phyloP scores from a whole-genome alignment of 2,797 vertebrate species.

The Alca torda region DNA sequence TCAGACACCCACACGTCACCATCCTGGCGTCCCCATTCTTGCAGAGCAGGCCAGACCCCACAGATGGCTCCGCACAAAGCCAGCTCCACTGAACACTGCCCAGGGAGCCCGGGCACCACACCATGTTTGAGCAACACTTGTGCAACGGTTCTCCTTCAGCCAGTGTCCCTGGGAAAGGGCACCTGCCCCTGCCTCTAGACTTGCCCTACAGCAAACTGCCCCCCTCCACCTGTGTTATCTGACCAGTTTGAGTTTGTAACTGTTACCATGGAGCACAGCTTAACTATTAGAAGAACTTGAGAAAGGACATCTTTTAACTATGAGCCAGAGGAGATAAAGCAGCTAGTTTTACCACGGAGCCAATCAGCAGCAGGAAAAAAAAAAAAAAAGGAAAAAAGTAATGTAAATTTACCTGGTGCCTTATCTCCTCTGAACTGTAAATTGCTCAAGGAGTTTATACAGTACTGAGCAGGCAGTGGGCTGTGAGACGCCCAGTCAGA shows the following conservation, averaged over 20 bases:
- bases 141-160: rapidly evolving
- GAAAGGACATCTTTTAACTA: background rate
- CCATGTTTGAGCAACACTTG: rapidly evolving
- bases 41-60: background rate
- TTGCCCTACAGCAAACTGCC: rapidly evolving
- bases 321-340: background rate
- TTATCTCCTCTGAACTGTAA: rapidly evolving
- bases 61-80: background rate
- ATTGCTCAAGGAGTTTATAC: background rate
- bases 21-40: rapidly evolving
- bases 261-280: background rate
- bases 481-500: background rate
- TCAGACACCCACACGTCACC: too few relatives aligned
- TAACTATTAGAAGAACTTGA: background rate
- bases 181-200: background rate
- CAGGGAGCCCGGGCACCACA: rapidly evolving
- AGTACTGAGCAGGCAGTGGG: rapidly evolving
- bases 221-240: rapidly evolving
- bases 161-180: background rate
- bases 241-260: background rate
- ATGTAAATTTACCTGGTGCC: rapidly evolving
- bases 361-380: background rate
- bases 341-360: background rate
- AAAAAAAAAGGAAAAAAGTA: background rate
- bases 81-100: background rate